Evolutionary conservation across 2,113 vertebrate species (phyloP).

Genomic region (Ivindomyrus marchei): DNA sequence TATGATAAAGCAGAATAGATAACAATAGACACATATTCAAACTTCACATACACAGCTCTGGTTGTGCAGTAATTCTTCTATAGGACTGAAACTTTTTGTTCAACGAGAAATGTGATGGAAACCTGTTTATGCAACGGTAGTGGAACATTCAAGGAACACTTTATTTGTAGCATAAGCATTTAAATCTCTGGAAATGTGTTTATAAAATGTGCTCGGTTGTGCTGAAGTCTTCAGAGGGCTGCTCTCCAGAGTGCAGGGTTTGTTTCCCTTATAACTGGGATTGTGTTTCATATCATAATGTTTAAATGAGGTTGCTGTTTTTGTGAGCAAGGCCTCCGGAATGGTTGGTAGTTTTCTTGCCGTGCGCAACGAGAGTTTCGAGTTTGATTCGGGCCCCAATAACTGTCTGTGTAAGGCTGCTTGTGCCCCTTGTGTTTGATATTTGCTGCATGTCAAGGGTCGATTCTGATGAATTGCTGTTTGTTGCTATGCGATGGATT

Average conservation of each 20-base stretch:
- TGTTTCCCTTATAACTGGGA: background rate
- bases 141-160: background rate
- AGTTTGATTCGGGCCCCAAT: background rate
- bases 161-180: background rate
- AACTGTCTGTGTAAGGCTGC: background rate
- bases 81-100: background rate
- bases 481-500: background rate
- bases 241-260: background rate
- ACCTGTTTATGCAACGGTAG: background rate
- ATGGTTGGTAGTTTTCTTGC: background rate
- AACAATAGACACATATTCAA: background rate
- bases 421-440: background rate
- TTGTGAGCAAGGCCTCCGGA: background rate
- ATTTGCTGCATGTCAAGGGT: background rate
- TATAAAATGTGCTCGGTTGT: background rate
- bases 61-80: background rate
- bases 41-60: background rate
- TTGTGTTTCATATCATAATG: background rate
- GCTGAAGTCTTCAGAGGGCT: background rate
- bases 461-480: background rate
- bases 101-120: background rate
- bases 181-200: slow-evolving; percentile 4
- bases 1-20: background rate
- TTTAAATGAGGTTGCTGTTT: background rate
- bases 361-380: background rate